A percentile compares a stretch with the other conserved stretches of the same genome.
phyloP scores from a whole-genome alignment of 2,888 invertebrate species.

The Drosophila suboccidentalis region DNA sequence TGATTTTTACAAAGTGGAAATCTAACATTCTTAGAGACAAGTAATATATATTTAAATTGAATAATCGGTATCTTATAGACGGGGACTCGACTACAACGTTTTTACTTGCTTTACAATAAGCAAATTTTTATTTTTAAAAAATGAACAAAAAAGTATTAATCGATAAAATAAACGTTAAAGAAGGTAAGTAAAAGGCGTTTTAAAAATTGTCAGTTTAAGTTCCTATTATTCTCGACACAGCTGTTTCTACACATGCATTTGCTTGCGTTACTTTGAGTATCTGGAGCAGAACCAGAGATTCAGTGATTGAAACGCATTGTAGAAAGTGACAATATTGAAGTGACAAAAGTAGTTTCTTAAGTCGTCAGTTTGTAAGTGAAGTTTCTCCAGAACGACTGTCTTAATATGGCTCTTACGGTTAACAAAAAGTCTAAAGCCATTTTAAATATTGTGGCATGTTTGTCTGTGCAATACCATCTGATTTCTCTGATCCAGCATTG shows the following conservation, averaged over 20 bases:
- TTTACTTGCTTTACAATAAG: too few species aligned
- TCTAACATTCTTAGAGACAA: too few species aligned
- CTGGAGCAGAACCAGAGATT: slow-evolving; percentile 35
- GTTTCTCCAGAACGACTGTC: slow-evolving; percentile 5
- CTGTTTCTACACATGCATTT: not conserved
- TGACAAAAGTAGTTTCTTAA: not conserved
- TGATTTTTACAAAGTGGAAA: too few species aligned
- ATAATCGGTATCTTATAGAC: too few species aligned
- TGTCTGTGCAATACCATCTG: slow-evolving; percentile 4
- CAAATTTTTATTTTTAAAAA: too few species aligned
- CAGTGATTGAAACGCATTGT: slow-evolving; percentile 12
- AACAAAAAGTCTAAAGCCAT: not conserved
- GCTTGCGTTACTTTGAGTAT: slow-evolving; percentile 12
- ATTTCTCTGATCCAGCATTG: not conserved
- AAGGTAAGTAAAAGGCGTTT: too few species aligned
- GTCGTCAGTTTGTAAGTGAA: slow-evolving; percentile 13
- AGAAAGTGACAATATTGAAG: slow-evolving; percentile 14
- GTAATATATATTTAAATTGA: too few species aligned
- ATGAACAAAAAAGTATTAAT: too few species aligned
- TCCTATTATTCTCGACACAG: not conserved
- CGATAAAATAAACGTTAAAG: too few species aligned
- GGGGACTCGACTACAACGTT: too few species aligned
- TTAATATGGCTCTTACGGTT: slow-evolving; percentile 4
- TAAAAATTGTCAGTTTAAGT: not conserved
- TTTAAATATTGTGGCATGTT: not conserved